Percentiles rank a stretch among this genome's conserved stretches.
Evolutionary conservation across 1,140 invertebrate species (phyloP).

Genomic region (Wiebesia pumilae): DNA sequence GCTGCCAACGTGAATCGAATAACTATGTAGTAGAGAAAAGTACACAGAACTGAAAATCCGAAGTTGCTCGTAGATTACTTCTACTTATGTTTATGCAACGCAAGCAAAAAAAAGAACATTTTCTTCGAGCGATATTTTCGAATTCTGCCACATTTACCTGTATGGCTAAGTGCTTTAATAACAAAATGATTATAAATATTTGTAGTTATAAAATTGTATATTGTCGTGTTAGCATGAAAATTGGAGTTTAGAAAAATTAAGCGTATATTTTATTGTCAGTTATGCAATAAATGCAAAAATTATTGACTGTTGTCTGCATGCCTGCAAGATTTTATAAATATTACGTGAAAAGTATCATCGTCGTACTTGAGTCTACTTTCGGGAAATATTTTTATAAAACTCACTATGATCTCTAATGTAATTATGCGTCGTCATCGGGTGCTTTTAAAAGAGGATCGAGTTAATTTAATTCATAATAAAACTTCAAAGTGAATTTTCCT

Average conservation of each 20-base stretch:
- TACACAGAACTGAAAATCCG: neutral
- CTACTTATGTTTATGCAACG: neutral
- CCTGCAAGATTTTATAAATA: too few species aligned
- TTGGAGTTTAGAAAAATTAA: too few species aligned
- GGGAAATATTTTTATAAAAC: neutral
- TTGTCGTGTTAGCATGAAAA: too few species aligned
- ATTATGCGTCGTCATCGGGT: neutral
- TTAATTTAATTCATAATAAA: neutral
- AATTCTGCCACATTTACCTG: too few species aligned
- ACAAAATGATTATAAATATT: too few species aligned
- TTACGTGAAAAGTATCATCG: too few species aligned
- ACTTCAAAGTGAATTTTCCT: neutral
- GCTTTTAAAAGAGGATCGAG: neutral
- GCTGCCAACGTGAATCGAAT: slow-evolving; percentile 6
- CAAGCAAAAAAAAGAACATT: neutral
- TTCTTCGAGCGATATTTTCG: too few species aligned
- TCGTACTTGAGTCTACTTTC: neutral
- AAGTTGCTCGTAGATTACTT: neutral
- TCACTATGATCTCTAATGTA: neutral
- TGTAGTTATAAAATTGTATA: too few species aligned
- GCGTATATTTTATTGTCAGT: too few species aligned
- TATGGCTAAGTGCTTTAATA: too few species aligned
- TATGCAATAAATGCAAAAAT: too few species aligned
- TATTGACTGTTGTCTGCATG: too few species aligned
- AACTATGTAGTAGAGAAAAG: neutral